Conservation (phyloP, 2,888 invertebrate species). For the Ceraclea dissimilis region DNA sequence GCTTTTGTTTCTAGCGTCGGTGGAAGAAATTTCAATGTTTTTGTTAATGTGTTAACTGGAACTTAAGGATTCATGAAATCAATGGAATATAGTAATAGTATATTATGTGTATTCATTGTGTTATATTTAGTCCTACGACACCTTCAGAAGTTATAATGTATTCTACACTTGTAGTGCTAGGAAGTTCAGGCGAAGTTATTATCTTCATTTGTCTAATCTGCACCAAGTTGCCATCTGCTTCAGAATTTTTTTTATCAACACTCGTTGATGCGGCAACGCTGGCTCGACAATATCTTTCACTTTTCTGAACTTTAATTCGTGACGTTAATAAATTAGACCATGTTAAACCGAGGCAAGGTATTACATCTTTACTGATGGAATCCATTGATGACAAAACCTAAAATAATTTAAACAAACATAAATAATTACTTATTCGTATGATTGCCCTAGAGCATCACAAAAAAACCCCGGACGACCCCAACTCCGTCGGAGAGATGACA, state of each 20-base stretch:
- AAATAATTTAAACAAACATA: neutral
- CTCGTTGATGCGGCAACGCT: neutral
- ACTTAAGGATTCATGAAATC: too few relatives aligned
- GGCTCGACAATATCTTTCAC: conserved; percentile 8
- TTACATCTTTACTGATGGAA: conserved; percentile 20
- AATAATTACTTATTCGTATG: too few relatives aligned
- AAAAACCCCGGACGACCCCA: too few relatives aligned
- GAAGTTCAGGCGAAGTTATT: conserved; percentile 10
- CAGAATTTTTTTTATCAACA: neutral
- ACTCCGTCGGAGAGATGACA: too few relatives aligned
- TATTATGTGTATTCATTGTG: too few relatives aligned
- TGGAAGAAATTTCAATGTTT: too few relatives aligned
- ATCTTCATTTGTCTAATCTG: conserved; percentile 12
- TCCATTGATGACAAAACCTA: conserved; percentile 6
- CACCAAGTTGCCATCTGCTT: neutral
- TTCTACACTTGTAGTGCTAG: neutral
- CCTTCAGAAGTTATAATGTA: conserved; percentile 13
- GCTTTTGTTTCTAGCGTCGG: too few relatives aligned
- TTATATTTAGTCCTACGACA: conserved; percentile 5
- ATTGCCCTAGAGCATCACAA: too few relatives aligned
- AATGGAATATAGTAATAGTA: too few relatives aligned
- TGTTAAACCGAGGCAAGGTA: conserved; percentile 41
- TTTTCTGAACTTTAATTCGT: conserved; percentile 29
- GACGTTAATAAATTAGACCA: conserved; percentile 45
- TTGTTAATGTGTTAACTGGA: too few relatives aligned